These are phyloP conservation scores for Xerus inauris DNA, from an alignment of 2,113 vertebrate species.

Conservation along the genomic window DNA sequence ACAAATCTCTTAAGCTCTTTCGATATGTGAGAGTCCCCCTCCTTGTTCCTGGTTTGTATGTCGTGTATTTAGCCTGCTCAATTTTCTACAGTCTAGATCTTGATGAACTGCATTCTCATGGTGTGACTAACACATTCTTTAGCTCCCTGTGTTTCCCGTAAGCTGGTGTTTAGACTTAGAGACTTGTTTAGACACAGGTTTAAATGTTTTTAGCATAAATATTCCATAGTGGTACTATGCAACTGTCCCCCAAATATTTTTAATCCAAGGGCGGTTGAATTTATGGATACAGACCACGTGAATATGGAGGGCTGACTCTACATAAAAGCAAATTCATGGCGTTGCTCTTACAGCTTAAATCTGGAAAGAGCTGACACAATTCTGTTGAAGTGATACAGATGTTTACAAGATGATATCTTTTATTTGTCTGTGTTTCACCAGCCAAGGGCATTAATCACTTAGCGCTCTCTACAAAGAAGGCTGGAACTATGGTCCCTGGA, in stretches of 20 bases:
- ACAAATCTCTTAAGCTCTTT: neutral
- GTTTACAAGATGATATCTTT: neutral
- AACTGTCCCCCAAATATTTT: too few species aligned
- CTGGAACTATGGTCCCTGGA: too few species aligned
- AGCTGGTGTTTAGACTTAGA: neutral
- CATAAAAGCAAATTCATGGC: neutral
- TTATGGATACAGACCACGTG: neutral
- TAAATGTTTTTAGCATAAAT: neutral
- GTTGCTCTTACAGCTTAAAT: neutral
- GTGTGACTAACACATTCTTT: neutral
- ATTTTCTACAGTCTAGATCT: neutral
- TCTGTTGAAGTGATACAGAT: neutral
- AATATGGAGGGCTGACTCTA: neutral
- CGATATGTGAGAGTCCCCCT: accelerated
- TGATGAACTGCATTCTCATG: neutral
- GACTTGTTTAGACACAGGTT: neutral
- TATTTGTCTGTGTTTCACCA: neutral
- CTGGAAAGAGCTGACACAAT: neutral
- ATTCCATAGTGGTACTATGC: neutral
- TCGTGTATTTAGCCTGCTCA: neutral
- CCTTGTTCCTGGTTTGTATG: neutral
- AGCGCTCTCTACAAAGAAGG: neutral
- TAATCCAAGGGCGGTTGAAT: neutral
- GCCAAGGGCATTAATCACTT: neutral
- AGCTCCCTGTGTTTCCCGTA: neutral